Base-by-base conservation (phyloP, 2,797 vertebrate genomes). In the Morus bassanus region DNA sequence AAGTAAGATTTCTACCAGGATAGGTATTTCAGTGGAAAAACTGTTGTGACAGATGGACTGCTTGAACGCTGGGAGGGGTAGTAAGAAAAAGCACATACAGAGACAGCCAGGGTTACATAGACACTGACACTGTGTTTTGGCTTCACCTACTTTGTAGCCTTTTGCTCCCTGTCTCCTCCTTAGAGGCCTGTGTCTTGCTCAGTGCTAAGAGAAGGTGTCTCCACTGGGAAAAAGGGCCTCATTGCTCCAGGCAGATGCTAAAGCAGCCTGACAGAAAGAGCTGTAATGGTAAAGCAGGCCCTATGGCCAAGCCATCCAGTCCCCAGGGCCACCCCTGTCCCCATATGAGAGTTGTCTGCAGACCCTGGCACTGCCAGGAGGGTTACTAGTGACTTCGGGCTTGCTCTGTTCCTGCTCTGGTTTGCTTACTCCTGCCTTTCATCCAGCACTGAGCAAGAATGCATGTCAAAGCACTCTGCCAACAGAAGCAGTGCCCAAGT, bases 71-170 rank as follows among this genome's bases (percentile, higher is more conserved):
- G 35, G 10, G 60, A 91, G 39, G 43, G 67, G 88, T 30, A 76
- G 54, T 24, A 63, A 85, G 63, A 53, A 59, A 82, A 93, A 77
- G 4, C 63, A 50, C 23, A 41, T 10, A 8, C 15, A 46, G 75
- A 85, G 64, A 43, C 56, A 94, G 56, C 16, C 39, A 59, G 35
- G 33, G 21, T 63, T 74, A 57, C 17, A 41, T 11, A 63, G 51
- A 43, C 27, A 18, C 56, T 70, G 64, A 63, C 85, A 61, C 2
- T 54, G 51, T 54, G n/a, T 33, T 94, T 83, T 85, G 33, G 14
- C 30, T 56, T 56, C 54, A 56, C 30, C 54, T 1, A 1, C 24
- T 64, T 84, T 0, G 0, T 7, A 63, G 53, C 39, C 27, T 81
- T 91, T 78, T 81, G 30, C 48, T 73, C 57, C 37, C 48, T 28